These are phyloP conservation scores for Onchidella celtica DNA, from an alignment of 2,888 invertebrate species.

Conservation along the genomic window DNA sequence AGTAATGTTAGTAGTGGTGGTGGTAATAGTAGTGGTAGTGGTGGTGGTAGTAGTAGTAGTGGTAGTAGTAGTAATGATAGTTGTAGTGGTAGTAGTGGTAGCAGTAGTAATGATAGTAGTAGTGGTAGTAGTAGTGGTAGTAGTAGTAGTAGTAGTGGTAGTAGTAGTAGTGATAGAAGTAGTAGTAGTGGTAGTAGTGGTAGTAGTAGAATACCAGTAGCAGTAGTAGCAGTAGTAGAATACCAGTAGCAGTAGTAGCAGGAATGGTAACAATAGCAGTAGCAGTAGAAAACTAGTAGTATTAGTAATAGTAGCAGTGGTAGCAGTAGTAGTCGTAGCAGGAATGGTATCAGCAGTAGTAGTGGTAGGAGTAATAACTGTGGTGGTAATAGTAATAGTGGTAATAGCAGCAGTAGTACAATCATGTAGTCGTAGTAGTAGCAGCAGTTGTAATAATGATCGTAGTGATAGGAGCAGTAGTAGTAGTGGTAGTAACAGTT, in stretches of 20 bases:
- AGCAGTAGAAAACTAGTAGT: too few species aligned
- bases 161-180: constrained; percentile 8
- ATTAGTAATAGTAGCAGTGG: too few species aligned
- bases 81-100: constrained; percentile 17
- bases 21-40: constrained; percentile 42
- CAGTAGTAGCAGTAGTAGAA: not conserved
- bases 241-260: too few species aligned
- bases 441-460: too few species aligned
- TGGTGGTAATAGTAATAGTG: too few species aligned
- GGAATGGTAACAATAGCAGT: not conserved
- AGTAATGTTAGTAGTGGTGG: constrained; percentile 49
- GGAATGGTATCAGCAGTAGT: too few species aligned
- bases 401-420: too few species aligned
- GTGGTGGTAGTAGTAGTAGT: constrained; percentile 9
- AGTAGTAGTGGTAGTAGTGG: constrained; percentile 32
- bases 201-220: not conserved
- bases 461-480: too few species aligned
- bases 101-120: constrained; percentile 28
- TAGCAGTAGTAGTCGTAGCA: too few species aligned
- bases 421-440: too few species aligned
- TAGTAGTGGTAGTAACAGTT: too few species aligned
- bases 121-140: constrained; percentile 23
- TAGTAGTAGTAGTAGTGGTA: constrained; percentile 35
- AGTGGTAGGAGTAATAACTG: too few species aligned
- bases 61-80: constrained; percentile 33